Conservation (phyloP, 1,140 invertebrate genomes). For the Brachionus calyciflorus region DNA sequence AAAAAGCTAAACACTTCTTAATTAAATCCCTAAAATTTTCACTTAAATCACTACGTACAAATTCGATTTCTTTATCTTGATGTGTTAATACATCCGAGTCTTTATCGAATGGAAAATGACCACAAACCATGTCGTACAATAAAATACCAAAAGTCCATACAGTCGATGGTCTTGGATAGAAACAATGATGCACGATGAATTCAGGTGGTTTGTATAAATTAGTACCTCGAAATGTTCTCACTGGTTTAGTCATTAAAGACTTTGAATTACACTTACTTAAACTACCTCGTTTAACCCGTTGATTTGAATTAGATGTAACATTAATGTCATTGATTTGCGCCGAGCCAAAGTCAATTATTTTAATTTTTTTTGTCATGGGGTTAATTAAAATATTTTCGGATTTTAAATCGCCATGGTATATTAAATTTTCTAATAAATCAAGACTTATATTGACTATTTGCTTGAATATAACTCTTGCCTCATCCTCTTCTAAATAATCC, state of each 20-base stretch:
- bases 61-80: constrained; percentile 35
- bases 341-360: constrained; percentile 34
- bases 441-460: constrained; percentile 21
- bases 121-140: constrained; percentile 40
- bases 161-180: constrained; percentile 22
- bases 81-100: constrained; percentile 30
- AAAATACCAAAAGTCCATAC: constrained; percentile 39
- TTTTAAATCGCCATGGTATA: constrained; percentile 42
- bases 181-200: constrained; percentile 7
- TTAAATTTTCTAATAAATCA: constrained; percentile 10
- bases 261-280: constrained; percentile 10
- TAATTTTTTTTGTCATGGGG: constrained; percentile 18
- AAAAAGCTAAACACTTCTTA: constrained; percentile 33
- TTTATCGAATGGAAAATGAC: constrained; percentile 38
- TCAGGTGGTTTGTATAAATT: constrained; percentile 31
- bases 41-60: constrained; percentile 5
- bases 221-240: constrained; percentile 30
- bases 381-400: constrained; percentile 40
- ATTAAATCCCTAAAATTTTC: constrained; percentile 27
- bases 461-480: constrained; percentile 9
- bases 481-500: constrained; percentile 22
- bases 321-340: constrained; percentile 2
- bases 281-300: background rate
- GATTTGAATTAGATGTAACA: background rate
- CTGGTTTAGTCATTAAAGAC: background rate